Conservation (phyloP, 2,113 vertebrate species). For the Chloropsis cyanopogon region DNA sequence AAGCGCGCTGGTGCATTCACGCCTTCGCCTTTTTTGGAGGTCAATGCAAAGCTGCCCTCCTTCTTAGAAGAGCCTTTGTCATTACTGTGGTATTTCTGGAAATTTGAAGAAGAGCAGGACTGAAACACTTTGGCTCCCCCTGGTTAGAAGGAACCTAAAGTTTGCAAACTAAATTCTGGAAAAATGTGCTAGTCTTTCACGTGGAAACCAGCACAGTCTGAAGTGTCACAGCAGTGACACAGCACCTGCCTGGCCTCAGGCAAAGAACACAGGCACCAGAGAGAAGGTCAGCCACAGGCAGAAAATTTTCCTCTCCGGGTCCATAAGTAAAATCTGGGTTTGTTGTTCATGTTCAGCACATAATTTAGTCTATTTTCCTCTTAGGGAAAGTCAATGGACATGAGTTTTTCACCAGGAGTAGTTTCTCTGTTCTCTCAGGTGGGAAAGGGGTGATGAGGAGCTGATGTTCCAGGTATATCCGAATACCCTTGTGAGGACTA, state of each 20-base stretch:
- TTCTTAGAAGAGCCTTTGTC: neutral
- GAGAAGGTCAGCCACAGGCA: neutral
- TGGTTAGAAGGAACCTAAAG: neutral
- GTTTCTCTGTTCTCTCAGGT: neutral
- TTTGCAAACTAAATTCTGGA: neutral
- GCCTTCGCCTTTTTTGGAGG: neutral
- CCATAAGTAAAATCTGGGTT: neutral
- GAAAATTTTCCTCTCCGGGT: neutral
- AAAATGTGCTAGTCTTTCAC: neutral
- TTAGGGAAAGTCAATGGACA: neutral
- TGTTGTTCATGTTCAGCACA: neutral
- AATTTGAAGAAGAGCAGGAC: neutral
- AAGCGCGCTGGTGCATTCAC: neutral
- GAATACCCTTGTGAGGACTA: neutral
- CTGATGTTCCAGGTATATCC: neutral
- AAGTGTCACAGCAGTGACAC: neutral
- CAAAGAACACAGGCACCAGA: neutral
- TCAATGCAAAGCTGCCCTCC: neutral
- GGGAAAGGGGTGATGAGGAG: neutral
- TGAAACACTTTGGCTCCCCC: neutral
- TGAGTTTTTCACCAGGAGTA: neutral
- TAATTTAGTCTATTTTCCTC: neutral
- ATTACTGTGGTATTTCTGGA: neutral
- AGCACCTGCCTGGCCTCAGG: neutral
- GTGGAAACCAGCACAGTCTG: neutral